phyloP scores from a whole-genome alignment of 2,888 invertebrate genomes.

The Mythimna pallens region DNA sequence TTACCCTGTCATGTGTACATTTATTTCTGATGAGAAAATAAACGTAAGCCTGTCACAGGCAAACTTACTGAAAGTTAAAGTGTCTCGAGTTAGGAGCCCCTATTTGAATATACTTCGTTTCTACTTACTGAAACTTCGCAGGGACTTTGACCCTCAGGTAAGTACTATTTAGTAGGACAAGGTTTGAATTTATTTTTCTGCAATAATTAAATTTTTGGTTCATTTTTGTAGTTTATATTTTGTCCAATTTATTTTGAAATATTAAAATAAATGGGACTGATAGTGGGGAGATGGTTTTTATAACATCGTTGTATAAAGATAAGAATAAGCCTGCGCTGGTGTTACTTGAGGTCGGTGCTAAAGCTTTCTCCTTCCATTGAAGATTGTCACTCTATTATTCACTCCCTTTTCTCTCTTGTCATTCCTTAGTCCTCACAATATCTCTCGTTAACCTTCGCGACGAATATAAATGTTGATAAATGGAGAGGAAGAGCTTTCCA shows the following conservation, averaged over 20 bases:
- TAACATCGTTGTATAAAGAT: too few relatives aligned
- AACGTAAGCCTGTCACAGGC: constrained; percentile 2
- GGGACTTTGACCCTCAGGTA: constrained; percentile 14
- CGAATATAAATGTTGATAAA: too few relatives aligned
- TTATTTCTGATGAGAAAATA: constrained; percentile 29
- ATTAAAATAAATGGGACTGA: too few relatives aligned
- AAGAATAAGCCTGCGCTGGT: too few relatives aligned
- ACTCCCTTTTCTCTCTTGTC: too few relatives aligned
- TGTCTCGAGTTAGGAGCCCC: constrained; percentile 14
- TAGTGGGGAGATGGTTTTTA: too few relatives aligned
- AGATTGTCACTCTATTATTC: too few relatives aligned
- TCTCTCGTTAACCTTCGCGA: too few relatives aligned
- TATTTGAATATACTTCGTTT: constrained; percentile 39
- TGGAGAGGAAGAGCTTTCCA: background rate
- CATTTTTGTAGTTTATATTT: background rate
- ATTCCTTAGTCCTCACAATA: too few relatives aligned
- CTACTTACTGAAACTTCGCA: constrained; percentile 28
- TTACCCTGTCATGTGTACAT: background rate
- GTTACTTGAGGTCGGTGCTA: too few relatives aligned
- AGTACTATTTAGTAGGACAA: background rate
- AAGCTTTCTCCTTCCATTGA: too few relatives aligned
- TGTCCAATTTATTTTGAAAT: background rate
- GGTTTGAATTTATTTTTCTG: constrained; percentile 4
- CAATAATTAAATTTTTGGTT: background rate
- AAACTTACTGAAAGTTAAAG: constrained; percentile 40